Conservation (phyloP, 2,113 vertebrate genomes). For the Gobio gobio region DNA sequence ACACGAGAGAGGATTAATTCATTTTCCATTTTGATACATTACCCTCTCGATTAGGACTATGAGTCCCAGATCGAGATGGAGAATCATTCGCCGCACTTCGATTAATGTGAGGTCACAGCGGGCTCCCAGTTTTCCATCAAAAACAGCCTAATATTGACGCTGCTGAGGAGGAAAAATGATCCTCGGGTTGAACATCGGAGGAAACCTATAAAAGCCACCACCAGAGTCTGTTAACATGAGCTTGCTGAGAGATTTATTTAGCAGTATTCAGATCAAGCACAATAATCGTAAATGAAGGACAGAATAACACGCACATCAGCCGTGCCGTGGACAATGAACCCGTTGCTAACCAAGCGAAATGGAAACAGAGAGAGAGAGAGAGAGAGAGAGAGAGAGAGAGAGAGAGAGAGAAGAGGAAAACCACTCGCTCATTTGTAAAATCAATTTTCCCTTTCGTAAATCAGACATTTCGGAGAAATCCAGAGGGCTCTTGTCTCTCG, state of each 20-base stretch:
- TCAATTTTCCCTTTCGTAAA: constrained; percentile 49
- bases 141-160: constrained; percentile 39
- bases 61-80: constrained; percentile 30
- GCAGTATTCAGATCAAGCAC: constrained; percentile 53
- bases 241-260: constrained; percentile 61
- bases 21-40: constrained; percentile 50
- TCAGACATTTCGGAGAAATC: constrained; percentile 44
- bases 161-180: constrained; percentile 41
- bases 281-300: constrained; percentile 49
- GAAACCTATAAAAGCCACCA: constrained; percentile 53
- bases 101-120: constrained; percentile 46
- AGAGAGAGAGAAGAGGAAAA: neutral
- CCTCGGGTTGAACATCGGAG: constrained; percentile 47
- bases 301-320: constrained; percentile 37
- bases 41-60: constrained; percentile 36
- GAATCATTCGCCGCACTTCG: constrained; percentile 39
- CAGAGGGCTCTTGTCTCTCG: constrained; percentile 15
- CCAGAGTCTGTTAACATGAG: constrained; percentile 50
- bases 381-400: neutral
- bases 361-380: neutral
- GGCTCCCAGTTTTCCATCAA: constrained; percentile 50
- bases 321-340: neutral
- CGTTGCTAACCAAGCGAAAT: neutral
- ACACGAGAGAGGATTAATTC: constrained; percentile 47
- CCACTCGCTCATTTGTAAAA: constrained; percentile 33